Percentiles rank a stretch among this genome's conserved stretches.
These are phyloP conservation scores for Halocynthia roretzi DNA, from an alignment of 23 tunicate species.

Conservation along the genomic window DNA sequence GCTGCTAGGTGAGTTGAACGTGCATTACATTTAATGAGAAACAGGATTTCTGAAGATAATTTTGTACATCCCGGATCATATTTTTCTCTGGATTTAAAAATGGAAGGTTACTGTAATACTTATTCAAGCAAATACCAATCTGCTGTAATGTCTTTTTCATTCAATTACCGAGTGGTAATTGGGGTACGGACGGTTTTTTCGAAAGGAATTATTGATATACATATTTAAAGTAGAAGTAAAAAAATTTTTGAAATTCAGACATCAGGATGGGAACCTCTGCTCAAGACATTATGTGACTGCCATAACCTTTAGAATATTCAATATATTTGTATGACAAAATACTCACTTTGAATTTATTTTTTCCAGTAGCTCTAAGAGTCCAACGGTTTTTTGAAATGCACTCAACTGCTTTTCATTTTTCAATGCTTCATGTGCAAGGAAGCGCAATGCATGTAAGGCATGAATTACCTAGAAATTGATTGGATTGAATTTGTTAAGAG, in stretches of 20 bases:
- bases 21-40: conserved; percentile 21
- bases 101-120: too few relatives aligned
- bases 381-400: conserved; percentile 53
- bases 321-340: not conserved
- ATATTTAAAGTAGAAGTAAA: not conserved
- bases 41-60: conserved; percentile 7
- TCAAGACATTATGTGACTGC: too few relatives aligned
- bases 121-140: too few relatives aligned
- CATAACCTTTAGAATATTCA: too few relatives aligned
- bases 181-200: too few relatives aligned
- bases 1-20: not conserved
- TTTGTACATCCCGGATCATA: conserved; percentile 12
- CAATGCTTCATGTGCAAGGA: conserved; percentile 80
- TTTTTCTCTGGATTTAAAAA: not conserved
- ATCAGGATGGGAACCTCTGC: not conserved
- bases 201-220: not conserved
- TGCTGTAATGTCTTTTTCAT: too few relatives aligned
- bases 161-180: too few relatives aligned
- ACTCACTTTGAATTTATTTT: conserved; percentile 61
- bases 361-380: conserved; percentile 59
- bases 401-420: conserved; percentile 29
- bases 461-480: conserved; percentile 67
- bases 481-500: too few relatives aligned
- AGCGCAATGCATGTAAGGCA: conserved; percentile 64
- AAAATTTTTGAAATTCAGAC: not conserved